These are phyloP conservation scores for Fabriciana adippe DNA, from an alignment of 2,888 invertebrate species.

Conservation along the genomic window DNA sequence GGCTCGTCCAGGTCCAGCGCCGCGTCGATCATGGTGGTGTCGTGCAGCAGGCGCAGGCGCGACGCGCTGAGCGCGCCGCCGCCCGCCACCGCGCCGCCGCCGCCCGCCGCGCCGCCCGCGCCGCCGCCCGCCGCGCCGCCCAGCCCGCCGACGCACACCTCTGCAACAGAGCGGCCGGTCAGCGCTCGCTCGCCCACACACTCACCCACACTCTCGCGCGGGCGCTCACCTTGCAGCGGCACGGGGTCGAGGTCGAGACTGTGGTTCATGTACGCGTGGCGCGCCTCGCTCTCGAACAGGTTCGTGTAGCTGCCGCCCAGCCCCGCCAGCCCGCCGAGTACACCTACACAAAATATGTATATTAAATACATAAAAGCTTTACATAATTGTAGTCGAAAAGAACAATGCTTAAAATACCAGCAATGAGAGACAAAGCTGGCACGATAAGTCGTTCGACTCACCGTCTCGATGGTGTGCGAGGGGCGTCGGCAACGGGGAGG, in stretches of 20 bases:
- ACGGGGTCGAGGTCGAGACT: constrained; percentile 81
- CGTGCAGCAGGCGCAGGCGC: constrained; percentile 89
- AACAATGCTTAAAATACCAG: background rate
- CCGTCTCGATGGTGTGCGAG: constrained; percentile 27
- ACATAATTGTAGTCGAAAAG: too few species aligned
- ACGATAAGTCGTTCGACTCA: constrained; percentile 10
- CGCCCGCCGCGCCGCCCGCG: constrained; percentile 42
- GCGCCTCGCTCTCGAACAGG: constrained; percentile 50
- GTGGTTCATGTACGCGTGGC: constrained; percentile 77
- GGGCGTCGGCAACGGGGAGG: constrained; percentile 18
- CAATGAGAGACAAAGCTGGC: background rate
- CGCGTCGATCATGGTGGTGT: constrained; percentile 95
- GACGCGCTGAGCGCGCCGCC: constrained; percentile 83
- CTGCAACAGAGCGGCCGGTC: constrained; percentile 40
- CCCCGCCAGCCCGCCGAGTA: background rate
- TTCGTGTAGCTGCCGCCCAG: constrained; percentile 54
- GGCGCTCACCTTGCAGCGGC: constrained; percentile 55
- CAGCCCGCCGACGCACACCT: constrained; percentile 50
- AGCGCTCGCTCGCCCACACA: constrained; percentile 39
- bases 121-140: constrained; percentile 44
- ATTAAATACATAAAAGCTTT: background rate
- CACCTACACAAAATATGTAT: background rate
- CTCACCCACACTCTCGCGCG: constrained; percentile 36
- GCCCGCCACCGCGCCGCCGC: constrained; percentile 60
- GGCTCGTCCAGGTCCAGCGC: constrained; percentile 93